Conservation (phyloP, 2,113 vertebrate species). For the Xiphophorus hellerii region DNA sequence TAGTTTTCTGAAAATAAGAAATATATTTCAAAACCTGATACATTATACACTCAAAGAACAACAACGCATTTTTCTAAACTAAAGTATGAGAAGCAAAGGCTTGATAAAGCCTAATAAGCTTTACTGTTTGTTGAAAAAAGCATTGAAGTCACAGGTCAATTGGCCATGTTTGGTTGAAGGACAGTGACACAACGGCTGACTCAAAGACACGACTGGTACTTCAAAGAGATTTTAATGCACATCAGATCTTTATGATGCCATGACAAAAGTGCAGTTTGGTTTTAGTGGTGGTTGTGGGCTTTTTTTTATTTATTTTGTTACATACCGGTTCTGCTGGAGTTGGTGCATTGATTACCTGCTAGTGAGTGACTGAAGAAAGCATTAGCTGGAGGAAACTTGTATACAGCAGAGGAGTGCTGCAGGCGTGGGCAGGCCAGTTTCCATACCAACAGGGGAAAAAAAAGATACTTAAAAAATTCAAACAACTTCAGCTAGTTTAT, state of each 20-base stretch:
- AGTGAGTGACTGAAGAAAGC: slow-evolving; percentile 23
- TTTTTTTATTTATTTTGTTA: slow-evolving; percentile 3
- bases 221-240: background rate
- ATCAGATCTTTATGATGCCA: background rate
- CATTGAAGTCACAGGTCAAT: slow-evolving; percentile 20
- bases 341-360: slow-evolving; percentile 24
- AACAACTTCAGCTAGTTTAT: slow-evolving; percentile 47
- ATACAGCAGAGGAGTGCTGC: slow-evolving; percentile 38
- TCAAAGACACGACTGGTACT: background rate
- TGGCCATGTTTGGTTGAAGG: slow-evolving; percentile 1
- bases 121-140: slow-evolving; percentile 7
- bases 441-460: slow-evolving; percentile 65
- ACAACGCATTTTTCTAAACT: background rate
- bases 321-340: slow-evolving; percentile 12
- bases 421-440: slow-evolving; percentile 57
- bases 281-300: background rate
- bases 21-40: background rate
- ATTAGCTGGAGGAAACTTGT: slow-evolving; percentile 31
- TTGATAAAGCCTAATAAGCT: background rate
- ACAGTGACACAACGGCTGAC: slow-evolving; percentile 2
- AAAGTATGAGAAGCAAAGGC: background rate
- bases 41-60: background rate
- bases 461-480: slow-evolving; percentile 6
- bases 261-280: background rate
- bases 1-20: background rate